phyloP scores from a whole-genome alignment of 2,888 invertebrate genomes.

The Mythimna vitellina region DNA sequence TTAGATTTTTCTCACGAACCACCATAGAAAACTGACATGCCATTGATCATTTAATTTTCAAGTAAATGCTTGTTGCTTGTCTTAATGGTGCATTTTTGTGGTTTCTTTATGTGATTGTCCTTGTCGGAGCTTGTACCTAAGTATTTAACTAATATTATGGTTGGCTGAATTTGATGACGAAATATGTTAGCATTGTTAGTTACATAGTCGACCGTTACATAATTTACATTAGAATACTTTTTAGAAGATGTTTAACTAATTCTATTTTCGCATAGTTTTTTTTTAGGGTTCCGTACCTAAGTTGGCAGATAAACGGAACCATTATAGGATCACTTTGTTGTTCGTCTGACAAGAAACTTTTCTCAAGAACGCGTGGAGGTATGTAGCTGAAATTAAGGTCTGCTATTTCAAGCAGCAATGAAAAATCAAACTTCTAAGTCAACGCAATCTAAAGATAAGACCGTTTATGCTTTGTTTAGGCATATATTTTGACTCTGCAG shows the following conservation, averaged over 20 bases:
- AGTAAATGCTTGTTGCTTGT: not conserved
- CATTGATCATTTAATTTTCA: not conserved
- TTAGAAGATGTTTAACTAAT: not conserved
- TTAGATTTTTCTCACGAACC: no score
- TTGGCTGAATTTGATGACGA: slow-evolving; percentile 9
- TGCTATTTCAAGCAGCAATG: no score
- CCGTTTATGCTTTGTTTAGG: no score
- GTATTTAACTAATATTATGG: slow-evolving; percentile 8
- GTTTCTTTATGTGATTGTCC: not conserved
- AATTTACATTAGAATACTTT: not conserved
- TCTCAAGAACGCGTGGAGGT: no score
- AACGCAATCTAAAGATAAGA: no score
- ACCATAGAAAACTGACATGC: not conserved
- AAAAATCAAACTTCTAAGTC: no score
- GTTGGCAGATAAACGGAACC: no score
- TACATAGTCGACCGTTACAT: slow-evolving; percentile 11
- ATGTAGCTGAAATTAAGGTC: no score
- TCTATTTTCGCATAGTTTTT: not conserved
- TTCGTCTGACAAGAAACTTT: no score
- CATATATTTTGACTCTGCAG: no score
- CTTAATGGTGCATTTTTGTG: not conserved
- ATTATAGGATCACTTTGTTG: no score
- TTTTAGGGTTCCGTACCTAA: no score
- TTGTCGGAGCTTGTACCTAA: slow-evolving; percentile 6
- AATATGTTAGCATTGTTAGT: slow-evolving; percentile 9